Percentiles rank a stretch among this genome's conserved stretches.
Conservation (phyloP, 2,888 invertebrate species). For the Eumerus sabulonum region DNA sequence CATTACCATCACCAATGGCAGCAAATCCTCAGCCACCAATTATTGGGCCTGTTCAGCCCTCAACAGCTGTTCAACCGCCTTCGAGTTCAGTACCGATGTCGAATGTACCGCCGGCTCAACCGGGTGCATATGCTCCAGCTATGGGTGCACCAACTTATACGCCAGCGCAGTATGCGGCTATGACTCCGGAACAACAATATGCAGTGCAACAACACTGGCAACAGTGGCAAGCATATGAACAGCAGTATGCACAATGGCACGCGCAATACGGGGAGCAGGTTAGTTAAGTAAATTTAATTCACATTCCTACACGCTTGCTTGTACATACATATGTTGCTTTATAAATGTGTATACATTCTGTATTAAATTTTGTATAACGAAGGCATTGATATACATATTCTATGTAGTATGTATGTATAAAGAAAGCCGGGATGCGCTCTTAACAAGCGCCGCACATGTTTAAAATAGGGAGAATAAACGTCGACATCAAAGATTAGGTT, state of each 20-base stretch:
- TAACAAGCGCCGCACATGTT: no score
- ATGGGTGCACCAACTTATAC: conserved; percentile 71
- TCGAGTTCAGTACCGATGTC: conserved; percentile 10
- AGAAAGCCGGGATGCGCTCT: no score
- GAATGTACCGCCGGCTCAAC: conserved; percentile 3
- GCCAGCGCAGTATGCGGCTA: conserved; percentile 76
- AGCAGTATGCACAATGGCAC: conserved; percentile 78
- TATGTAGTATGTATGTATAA: no score
- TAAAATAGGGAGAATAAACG: no score
- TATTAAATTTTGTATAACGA: no score
- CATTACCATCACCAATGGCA: conserved; percentile 53
- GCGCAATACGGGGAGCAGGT: conserved; percentile 79
- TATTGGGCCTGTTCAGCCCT: conserved; percentile 69
- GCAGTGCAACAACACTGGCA: conserved; percentile 78
- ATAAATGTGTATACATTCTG: no score
- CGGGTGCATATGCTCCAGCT: conserved; percentile 20
- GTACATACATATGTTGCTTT: background rate
- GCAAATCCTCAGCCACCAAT: conserved; percentile 45
- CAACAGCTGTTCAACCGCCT: conserved; percentile 11
- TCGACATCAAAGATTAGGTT: no score
- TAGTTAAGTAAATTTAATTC: no score
- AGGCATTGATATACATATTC: no score
- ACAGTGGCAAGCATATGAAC: conserved; percentile 78
- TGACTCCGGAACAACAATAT: conserved; percentile 77
- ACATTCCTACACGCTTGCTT: no score